Evolutionary conservation across 2,797 vertebrate genomes (phyloP).

Genomic region (Intellagama lesueurii): DNA sequence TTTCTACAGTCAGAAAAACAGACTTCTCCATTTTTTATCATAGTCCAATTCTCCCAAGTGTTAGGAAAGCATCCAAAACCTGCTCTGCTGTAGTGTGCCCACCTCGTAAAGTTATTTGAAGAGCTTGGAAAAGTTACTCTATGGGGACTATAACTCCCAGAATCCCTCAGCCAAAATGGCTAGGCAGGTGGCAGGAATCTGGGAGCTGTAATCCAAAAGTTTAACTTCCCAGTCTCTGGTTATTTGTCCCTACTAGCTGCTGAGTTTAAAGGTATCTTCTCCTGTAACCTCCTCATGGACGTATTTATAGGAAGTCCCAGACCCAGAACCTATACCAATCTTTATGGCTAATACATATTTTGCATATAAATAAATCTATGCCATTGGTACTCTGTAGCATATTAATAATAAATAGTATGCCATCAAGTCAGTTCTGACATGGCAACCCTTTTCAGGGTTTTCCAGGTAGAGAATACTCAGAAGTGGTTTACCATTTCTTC

Average conservation of each 20-base stretch:
- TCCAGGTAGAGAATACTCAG: no score
- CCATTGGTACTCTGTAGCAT: no score
- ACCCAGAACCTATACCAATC: neutral
- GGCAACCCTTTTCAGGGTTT: no score
- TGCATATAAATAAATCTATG: neutral
- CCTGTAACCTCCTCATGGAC: neutral
- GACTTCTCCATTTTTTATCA: neutral
- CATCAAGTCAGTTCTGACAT: no score
- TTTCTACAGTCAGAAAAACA: neutral
- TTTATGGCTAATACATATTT: neutral
- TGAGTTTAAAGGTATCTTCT: neutral
- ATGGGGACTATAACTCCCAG: no score
- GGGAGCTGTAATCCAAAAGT: no score
- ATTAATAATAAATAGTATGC: no score
- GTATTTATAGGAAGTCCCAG: neutral
- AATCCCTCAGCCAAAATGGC: no score
- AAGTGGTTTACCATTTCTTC: no score
- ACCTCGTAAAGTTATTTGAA: neutral
- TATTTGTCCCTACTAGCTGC: neutral
- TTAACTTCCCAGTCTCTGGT: no score
- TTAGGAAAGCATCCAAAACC: neutral
- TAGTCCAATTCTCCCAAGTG: neutral
- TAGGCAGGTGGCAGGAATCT: no score
- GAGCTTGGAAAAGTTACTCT: no score
- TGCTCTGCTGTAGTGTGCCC: neutral